Base-by-base conservation (phyloP, 2,888 invertebrate genomes). In the Strigamia transsilvanica region DNA sequence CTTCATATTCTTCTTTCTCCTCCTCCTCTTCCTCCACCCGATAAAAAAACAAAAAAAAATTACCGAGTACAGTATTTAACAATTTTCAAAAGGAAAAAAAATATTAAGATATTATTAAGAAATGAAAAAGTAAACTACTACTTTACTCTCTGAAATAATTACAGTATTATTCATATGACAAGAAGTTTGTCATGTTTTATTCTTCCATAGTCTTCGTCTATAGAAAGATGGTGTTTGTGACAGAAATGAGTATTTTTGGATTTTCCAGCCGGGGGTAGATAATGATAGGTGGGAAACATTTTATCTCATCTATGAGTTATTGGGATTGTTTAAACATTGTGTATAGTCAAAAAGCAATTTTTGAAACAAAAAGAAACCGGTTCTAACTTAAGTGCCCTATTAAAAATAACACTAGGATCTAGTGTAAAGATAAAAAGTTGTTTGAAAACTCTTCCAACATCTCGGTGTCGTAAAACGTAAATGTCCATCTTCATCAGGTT, bases 21-120 rank as follows among this genome's bases (percentile, higher is more conserved):
- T 38, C 38, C 38, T 38, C 56, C 56, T 56, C 18, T 56, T 56
- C 56, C 56, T 56, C 56, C 56, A 56, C 56, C 56, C 56, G 21
- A 56, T n/a, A 46, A 56, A 56, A n/a, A 18, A 56, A 27, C 27
- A 38, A 2, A 38, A 56, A 56, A 56, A 56, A 56, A 56, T 56
- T 56, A 56, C 56, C 56, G 56, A 56, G 56, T 56, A 56, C 56
- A 56, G 56, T 56, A 56, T 56, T 56, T 56, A 56, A 56, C 56
- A 56, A 56, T 56, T 56, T 56, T 56, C 56, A 18, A 56, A 56
- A 56, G 18, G 56, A 56, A 56, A 46, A 10, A 46, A 56, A 56
- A 56, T 56, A 56, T 56, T 21, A 56, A 56, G 56, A 56, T 56
- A 18, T 18, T 56, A 56, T 56, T 56, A 56, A 56, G 21, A 56